These are phyloP conservation scores for Procambarus clarkii DNA, from an alignment of 1,140 invertebrate genomes.

Conservation along the genomic window DNA sequence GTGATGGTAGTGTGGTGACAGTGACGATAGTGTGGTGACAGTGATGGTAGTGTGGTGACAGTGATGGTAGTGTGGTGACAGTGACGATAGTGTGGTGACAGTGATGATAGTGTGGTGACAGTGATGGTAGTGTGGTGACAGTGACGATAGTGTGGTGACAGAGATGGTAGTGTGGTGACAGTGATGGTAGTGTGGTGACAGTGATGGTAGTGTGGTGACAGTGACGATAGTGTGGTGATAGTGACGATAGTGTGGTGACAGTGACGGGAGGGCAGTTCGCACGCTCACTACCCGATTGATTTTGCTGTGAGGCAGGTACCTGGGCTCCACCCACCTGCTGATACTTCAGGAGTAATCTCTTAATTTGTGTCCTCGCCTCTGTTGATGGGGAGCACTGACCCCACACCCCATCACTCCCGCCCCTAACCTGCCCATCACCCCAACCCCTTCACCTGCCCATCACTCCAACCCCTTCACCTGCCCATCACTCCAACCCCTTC, in stretches of 20 bases:
- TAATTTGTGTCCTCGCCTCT: background rate
- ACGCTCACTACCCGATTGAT: background rate
- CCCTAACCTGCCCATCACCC: too few relatives aligned
- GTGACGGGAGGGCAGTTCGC: background rate
- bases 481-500: too few relatives aligned
- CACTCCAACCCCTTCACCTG: too few relatives aligned
- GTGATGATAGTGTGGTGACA: background rate
- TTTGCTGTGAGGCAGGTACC: background rate
- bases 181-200: background rate
- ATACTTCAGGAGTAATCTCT: background rate
- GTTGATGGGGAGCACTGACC: background rate
- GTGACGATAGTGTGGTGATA: background rate
- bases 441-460: too few relatives aligned
- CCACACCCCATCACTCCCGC: too few relatives aligned
- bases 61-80: background rate
- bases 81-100: background rate
- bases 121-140: background rate
- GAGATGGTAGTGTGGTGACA: background rate
- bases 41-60: background rate
- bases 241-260: background rate
- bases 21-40: background rate
- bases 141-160: background rate
- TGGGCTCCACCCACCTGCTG: background rate
- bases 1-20: background rate
- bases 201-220: background rate